Percentiles rank a stretch among this genome's conserved stretches.
Conservation (phyloP, 1,140 invertebrate genomes). For the Teleogryllus occipitalis region DNA sequence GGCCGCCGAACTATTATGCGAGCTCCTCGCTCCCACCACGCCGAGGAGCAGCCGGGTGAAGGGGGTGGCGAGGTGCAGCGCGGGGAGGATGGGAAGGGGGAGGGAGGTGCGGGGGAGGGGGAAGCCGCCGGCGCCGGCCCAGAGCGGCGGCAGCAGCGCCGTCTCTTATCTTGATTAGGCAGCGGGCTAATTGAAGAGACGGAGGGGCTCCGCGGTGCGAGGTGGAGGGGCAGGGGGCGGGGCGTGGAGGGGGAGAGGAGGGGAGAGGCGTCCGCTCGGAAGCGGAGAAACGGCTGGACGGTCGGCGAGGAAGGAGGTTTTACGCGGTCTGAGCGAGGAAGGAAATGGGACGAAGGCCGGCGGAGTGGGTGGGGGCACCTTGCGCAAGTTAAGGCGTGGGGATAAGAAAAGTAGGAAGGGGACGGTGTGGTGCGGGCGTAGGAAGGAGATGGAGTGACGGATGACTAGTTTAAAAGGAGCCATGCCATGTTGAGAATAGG, state of each 20-base stretch:
- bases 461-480: not conserved
- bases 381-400: no score
- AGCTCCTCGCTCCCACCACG: no score
- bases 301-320: not conserved
- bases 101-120: no score
- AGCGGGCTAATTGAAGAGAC: not conserved
- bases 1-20: not conserved
- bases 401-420: no score
- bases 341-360: not conserved
- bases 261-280: not conserved
- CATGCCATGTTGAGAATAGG: no score
- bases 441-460: not conserved
- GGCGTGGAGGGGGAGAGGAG: not conserved
- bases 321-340: not conserved
- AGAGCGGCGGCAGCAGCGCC: not conserved
- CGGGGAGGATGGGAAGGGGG: no score
- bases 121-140: no score
- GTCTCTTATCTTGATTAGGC: not conserved
- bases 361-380: no score
- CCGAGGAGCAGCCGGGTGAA: no score
- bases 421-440: no score
- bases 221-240: not conserved
- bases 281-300: not conserved
- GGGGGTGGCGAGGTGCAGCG: no score
- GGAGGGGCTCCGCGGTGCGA: not conserved